Evolutionary conservation across 2,797 vertebrate genomes (phyloP).

Genomic region (Siniperca scherzeri): DNA sequence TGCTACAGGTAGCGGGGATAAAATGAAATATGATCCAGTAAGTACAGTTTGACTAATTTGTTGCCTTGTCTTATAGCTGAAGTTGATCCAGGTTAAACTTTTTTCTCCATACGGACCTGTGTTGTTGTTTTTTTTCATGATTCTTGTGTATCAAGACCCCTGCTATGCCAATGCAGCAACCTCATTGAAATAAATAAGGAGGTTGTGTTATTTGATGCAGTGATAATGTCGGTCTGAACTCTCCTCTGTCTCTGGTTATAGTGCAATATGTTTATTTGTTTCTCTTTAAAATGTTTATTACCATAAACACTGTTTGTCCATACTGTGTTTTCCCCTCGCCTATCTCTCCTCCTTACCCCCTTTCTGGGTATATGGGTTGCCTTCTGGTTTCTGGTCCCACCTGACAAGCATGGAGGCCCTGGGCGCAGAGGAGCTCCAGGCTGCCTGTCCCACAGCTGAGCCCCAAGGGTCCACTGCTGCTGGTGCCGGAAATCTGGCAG

Average conservation of each 20-base stretch:
- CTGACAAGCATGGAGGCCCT: slow-evolving; percentile 57
- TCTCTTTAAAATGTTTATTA: slow-evolving; percentile 10
- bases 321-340: background rate
- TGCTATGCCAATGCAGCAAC: background rate
- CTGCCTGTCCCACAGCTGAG: slow-evolving; percentile 57
- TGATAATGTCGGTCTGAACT: background rate
- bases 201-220: background rate
- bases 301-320: slow-evolving; percentile 18
- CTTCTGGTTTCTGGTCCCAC: slow-evolving; percentile 64
- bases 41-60: background rate
- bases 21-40: slow-evolving; percentile 9
- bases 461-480: slow-evolving; percentile 58
- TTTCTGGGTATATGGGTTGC: slow-evolving; percentile 53
- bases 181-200: slow-evolving; percentile 1
- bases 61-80: background rate
- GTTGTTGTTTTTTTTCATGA: background rate
- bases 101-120: background rate
- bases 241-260: background rate
- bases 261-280: background rate
- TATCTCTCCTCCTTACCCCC: slow-evolving; percentile 4
- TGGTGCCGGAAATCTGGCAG: slow-evolving; percentile 68
- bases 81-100: background rate
- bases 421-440: slow-evolving; percentile 54
- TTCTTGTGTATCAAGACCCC: background rate
- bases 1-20: background rate